A percentile compares a stretch with the other conserved stretches of the same genome.
These are phyloP conservation scores for Dolichallabes microphthalmus DNA, from an alignment of 2,113 vertebrate species.

Conservation along the genomic window DNA sequence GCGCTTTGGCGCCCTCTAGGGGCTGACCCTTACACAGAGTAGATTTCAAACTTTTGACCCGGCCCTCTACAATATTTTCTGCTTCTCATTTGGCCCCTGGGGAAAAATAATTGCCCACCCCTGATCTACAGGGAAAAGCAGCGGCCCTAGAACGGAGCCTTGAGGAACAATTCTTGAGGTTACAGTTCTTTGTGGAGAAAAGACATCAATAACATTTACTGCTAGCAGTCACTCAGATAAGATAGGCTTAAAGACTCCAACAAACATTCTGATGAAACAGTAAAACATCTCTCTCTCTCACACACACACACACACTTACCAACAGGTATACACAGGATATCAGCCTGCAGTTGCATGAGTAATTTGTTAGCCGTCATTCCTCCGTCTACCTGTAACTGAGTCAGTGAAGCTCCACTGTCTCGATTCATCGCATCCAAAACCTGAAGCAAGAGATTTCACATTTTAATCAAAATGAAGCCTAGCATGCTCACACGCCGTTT, in stretches of 20 bases:
- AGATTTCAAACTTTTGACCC: no score
- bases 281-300: conserved; percentile 39
- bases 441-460: conserved; percentile 61
- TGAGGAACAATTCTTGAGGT: neutral
- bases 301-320: conserved; percentile 71
- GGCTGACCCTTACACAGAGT: no score
- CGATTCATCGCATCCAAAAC: conserved; percentile 96
- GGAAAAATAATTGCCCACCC: no score
- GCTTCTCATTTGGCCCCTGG: no score
- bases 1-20: no score
- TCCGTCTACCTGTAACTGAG: conserved; percentile 86
- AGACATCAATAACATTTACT: neutral
- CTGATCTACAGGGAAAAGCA: neutral
- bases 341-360: conserved; percentile 95
- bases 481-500: neutral
- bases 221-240: neutral
- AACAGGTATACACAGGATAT: conserved; percentile 94
- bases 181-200: no score
- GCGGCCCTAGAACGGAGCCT: neutral
- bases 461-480: neutral
- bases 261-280: neutral
- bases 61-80: no score
- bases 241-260: neutral
- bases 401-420: conserved; percentile 87
- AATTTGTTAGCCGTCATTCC: conserved; percentile 93